Evolutionary conservation across 2,888 invertebrate species (phyloP).

Genomic region (Tillus elongatus): DNA sequence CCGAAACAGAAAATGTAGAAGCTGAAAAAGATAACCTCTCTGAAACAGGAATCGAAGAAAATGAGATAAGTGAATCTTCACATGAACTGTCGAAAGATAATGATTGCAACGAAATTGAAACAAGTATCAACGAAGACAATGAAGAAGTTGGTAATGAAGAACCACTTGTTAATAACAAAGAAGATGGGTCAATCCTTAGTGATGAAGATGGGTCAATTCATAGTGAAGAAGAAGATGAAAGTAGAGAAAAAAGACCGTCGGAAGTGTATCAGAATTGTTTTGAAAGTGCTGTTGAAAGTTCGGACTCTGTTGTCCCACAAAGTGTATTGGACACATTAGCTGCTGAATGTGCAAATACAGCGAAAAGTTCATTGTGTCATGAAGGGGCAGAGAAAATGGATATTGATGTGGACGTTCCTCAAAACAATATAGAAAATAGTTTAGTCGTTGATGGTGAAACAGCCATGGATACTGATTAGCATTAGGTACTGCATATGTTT

Average conservation of each 20-base stretch:
- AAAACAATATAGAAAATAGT: too few species aligned
- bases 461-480: too few species aligned
- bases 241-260: too few species aligned
- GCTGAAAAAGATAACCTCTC: not conserved
- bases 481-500: too few species aligned
- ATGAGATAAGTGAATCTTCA: constrained; percentile 1
- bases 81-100: too few species aligned
- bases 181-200: too few species aligned
- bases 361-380: not conserved
- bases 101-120: not conserved
- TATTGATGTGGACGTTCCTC: not conserved
- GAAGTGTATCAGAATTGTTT: too few species aligned
- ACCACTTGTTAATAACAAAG: too few species aligned
- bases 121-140: not conserved
- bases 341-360: not conserved
- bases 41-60: constrained; percentile 5
- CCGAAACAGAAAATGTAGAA: not conserved
- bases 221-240: too few species aligned
- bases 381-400: not conserved
- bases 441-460: too few species aligned
- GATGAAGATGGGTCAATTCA: too few species aligned
- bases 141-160: not conserved
- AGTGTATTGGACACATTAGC: constrained; percentile 1
- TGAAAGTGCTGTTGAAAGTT: not conserved
- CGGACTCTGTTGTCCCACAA: not conserved